phyloP scores from a whole-genome alignment of 2,113 vertebrate genomes.

The Oncorhynchus tshawytscha region DNA sequence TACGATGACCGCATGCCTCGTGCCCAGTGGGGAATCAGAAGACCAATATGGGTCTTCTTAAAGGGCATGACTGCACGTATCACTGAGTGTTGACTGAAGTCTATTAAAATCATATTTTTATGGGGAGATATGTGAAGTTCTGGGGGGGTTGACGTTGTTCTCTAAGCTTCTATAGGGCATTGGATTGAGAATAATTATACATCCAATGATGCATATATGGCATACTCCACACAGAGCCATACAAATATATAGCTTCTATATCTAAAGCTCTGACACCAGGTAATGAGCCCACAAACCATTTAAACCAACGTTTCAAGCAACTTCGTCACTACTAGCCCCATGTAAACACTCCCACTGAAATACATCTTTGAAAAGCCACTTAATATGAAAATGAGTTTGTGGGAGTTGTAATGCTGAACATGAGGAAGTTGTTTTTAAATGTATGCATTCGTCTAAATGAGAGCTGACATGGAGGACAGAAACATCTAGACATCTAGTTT shows the following conservation, averaged over 20 bases:
- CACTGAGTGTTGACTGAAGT: no score
- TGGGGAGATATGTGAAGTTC: no score
- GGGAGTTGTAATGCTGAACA: constrained; percentile 10
- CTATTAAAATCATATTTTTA: no score
- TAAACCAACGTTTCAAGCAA: background rate
- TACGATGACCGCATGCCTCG: background rate
- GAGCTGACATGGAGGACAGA: constrained; percentile 10
- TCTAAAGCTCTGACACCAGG: no score
- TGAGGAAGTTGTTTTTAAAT: constrained; percentile 1
- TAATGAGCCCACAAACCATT: background rate
- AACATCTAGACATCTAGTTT: constrained; percentile 9
- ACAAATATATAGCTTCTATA: no score
- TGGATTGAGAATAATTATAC: no score
- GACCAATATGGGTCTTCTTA: background rate
- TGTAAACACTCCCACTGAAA: constrained; percentile 16
- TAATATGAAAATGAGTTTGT: constrained; percentile 46
- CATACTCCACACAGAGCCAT: no score
- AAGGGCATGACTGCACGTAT: no score
- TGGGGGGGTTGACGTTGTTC: no score
- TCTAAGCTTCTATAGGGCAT: no score
- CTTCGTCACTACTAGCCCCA: background rate
- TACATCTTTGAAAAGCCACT: constrained; percentile 25
- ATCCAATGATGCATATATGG: no score
- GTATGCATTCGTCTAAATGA: constrained; percentile 2
- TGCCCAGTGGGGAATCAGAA: background rate